phyloP scores from a whole-genome alignment of 35 echinoderm and acorn worm species.

The Holothuria glaberrima region DNA sequence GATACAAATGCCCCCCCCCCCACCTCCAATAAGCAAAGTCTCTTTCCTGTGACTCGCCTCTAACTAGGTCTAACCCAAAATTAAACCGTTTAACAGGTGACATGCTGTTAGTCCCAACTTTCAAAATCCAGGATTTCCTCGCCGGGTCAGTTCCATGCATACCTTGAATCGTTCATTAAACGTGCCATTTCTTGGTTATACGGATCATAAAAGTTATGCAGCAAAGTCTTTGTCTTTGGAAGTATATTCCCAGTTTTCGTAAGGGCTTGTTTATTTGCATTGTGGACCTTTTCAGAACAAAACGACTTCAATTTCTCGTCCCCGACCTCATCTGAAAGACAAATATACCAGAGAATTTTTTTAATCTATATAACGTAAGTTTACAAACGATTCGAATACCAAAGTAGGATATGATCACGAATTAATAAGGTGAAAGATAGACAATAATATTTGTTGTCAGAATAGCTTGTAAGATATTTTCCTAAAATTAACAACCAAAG shows the following conservation, averaged over 20 bases:
- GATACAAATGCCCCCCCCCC: no score
- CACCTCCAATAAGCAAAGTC: no score
- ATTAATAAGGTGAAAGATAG: background rate
- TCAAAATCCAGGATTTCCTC: no score
- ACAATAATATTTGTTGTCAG: background rate
- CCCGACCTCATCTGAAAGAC: background rate
- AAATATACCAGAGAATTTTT: background rate
- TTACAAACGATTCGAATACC: background rate
- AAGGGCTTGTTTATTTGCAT: background rate
- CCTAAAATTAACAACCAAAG: no score
- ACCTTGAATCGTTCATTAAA: background rate
- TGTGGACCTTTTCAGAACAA: background rate
- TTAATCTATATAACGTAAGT: background rate
- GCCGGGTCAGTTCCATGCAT: background rate
- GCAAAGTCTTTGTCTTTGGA: background rate
- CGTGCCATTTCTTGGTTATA: background rate
- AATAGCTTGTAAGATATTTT: no score
- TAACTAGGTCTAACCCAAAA: no score
- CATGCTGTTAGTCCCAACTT: no score
- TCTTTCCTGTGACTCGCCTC: no score
- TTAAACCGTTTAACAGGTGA: no score
- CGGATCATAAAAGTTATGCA: slow-evolving; percentile 1
- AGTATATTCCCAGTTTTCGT: slow-evolving; percentile 5
- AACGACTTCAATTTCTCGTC: background rate
- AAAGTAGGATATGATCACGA: background rate